Percentiles rank a stretch among this genome's conserved stretches.
phyloP scores from a whole-genome alignment of 2,797 vertebrate species.

The Poecilia wingei region DNA sequence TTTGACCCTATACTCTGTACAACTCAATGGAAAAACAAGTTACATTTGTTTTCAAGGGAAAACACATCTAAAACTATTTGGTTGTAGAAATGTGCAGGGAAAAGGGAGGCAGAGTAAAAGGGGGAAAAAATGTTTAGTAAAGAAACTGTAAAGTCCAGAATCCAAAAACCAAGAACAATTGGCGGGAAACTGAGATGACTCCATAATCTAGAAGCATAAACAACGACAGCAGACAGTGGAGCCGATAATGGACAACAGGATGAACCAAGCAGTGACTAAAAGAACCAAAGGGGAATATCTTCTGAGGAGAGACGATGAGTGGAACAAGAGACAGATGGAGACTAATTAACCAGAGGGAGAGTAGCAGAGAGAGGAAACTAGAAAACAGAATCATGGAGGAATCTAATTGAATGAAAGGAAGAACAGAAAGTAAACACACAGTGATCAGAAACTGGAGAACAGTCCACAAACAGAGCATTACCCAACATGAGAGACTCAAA shows the following conservation, averaged over 20 bases:
- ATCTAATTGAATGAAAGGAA: constrained; percentile 5
- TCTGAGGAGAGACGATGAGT: background rate
- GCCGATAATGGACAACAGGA: background rate
- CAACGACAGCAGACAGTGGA: background rate
- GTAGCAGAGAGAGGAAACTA: background rate
- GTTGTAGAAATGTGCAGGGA: background rate
- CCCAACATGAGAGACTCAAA: background rate
- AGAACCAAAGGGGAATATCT: background rate
- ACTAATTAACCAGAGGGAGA: background rate
- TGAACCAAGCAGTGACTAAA: background rate
- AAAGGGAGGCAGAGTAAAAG: background rate
- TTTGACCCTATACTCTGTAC: background rate
- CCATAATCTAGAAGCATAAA: background rate
- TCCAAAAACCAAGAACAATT: background rate
- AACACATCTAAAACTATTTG: background rate
- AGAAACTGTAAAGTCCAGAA: background rate
- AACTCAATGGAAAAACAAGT: background rate
- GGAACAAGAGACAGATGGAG: background rate
- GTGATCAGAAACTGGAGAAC: background rate
- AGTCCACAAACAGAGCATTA: background rate
- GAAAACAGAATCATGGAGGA: background rate
- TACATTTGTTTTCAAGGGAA: background rate
- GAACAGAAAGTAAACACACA: background rate
- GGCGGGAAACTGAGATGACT: background rate
- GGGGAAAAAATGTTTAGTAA: background rate